A percentile compares a stretch with the other conserved stretches of the same genome.
phyloP scores from a whole-genome alignment of 2,113 vertebrate species.

The Syngnathus typhle region DNA sequence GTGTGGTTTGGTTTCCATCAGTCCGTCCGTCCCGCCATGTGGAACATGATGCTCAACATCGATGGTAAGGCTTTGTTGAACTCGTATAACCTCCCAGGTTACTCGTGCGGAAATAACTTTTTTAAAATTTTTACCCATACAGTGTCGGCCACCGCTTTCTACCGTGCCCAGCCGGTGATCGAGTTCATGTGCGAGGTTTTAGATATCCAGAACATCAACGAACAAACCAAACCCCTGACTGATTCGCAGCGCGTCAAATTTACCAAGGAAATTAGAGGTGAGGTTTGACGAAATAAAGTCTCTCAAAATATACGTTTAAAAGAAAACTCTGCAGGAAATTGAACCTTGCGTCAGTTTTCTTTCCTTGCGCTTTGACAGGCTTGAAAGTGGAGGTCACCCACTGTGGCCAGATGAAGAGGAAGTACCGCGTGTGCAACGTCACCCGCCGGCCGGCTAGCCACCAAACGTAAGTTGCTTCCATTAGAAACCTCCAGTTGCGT shows the following conservation, averaged over 20 bases:
- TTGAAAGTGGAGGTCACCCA: conserved; percentile 98
- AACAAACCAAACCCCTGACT: conserved; percentile 95
- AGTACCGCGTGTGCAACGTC: conserved; percentile 96
- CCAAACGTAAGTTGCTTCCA: conserved; percentile 79
- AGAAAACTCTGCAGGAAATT: background rate
- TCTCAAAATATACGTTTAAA: background rate
- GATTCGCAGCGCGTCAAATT: conserved; percentile 98
- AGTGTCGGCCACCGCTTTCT: conserved; percentile 98
- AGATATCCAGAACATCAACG: conserved; percentile 97
- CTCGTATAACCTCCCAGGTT: too few relatives aligned
- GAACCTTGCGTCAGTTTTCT: background rate
- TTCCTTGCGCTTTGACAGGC: conserved; percentile 67
- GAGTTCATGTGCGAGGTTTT: conserved; percentile 99
- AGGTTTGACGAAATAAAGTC: background rate
- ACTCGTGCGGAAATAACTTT: too few relatives aligned
- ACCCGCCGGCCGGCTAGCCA: conserved; percentile 95
- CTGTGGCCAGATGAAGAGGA: conserved; percentile 99
- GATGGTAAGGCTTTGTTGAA: conserved; percentile 74
- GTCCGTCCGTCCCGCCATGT: conserved; percentile 97
- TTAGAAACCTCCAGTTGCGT: background rate
- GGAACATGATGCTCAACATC: conserved; percentile 99
- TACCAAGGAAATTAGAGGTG: conserved; percentile 99
- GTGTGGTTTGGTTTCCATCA: conserved; percentile 99
- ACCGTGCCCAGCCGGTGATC: conserved; percentile 96
- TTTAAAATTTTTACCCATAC: conserved; percentile 24